phyloP scores from a whole-genome alignment of 2,113 vertebrate species.

The Choloepus hoffmanni region DNA sequence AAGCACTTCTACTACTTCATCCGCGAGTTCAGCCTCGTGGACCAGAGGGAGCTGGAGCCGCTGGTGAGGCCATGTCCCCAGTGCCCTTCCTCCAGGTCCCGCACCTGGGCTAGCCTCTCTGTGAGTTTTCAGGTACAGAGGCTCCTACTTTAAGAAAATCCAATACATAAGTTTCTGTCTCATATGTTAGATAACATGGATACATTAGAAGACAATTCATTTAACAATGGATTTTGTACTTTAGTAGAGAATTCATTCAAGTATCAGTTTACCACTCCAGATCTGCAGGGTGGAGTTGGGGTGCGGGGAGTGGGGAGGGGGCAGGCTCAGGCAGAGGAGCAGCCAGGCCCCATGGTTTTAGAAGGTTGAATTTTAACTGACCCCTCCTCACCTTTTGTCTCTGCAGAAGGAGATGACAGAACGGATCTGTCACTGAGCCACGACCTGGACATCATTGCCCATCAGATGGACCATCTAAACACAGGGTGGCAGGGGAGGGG shows the following conservation, averaged over 20 bases:
- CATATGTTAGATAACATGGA: not conserved
- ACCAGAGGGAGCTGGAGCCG: constrained; percentile 95
- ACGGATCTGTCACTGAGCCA: constrained; percentile 91
- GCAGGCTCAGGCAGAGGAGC: not conserved
- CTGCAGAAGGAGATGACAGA: constrained; percentile 95
- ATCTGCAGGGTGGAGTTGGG: not conserved
- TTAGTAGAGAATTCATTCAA: not conserved
- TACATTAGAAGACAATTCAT: constrained; percentile 7
- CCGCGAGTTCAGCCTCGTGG: constrained; percentile 96
- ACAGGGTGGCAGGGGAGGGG: constrained; percentile 11
- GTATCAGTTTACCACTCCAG: constrained; percentile 18
- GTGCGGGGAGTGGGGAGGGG: not conserved
- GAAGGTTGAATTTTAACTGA: constrained; percentile 47
- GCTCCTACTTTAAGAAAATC: constrained; percentile 31
- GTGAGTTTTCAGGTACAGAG: constrained; percentile 33
- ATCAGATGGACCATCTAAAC: constrained; percentile 48
- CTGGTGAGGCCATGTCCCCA: constrained; percentile 90
- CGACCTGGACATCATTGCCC: constrained; percentile 43
- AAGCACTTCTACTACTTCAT: constrained; percentile 99
- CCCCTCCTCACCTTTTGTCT: constrained; percentile 62
- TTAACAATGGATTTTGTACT: not conserved
- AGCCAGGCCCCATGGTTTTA: not conserved
- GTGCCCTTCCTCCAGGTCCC: not conserved
- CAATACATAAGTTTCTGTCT: not conserved
- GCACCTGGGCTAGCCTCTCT: not conserved